Evolutionary conservation across 2,113 vertebrate genomes (phyloP), one percentile per base, ranked within the genome.

Genomic region (Caloenas nicobarica): DNA sequence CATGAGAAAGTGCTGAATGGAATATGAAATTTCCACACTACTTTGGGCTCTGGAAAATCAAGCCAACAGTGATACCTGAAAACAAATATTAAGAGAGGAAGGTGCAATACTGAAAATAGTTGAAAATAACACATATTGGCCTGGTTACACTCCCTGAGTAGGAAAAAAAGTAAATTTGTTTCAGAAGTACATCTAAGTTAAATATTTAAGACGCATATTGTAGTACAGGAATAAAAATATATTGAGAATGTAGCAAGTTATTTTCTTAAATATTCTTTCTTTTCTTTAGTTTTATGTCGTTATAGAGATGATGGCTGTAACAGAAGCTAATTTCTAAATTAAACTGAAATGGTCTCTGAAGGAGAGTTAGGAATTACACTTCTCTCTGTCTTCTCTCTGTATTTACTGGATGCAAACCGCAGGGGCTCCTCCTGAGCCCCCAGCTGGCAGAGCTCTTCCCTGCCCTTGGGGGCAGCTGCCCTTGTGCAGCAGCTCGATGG

Each of bases 1-100:
- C 97, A 89, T 97, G 98, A 98, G 97, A 98, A 98, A 94, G 82
- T 91, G 88, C 71, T 94, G 80, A 81, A 92, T 68, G 72, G 76
- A 90, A 88, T 96, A 96, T 94, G 90, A 96, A 94, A 95, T 97
- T 96, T 98, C 97, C 97, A 97, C 86, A 87, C 85, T 94, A 76
- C 89, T 54, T 72, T 80, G 85, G 94, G 93, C 64, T 73, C 61
- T 94, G 94, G 92, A 96, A 97, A 97, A 97, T 58, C 1, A 2
- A 94, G 70, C 86, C 60, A 95, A 71, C 57, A 71, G 16, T 8
- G 29, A 73, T 87, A 95, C 40, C 90, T 87, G 83, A 88, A 92
- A 81, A 93, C 28, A 94, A 50, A 80, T 58, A 86, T 58, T 82
- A 71, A 83, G 44, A 84, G 60, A 85, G 72, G 62, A 48, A 95